phyloP scores from a whole-genome alignment of 2,113 vertebrate species.

The Todiramphus chloris region DNA sequence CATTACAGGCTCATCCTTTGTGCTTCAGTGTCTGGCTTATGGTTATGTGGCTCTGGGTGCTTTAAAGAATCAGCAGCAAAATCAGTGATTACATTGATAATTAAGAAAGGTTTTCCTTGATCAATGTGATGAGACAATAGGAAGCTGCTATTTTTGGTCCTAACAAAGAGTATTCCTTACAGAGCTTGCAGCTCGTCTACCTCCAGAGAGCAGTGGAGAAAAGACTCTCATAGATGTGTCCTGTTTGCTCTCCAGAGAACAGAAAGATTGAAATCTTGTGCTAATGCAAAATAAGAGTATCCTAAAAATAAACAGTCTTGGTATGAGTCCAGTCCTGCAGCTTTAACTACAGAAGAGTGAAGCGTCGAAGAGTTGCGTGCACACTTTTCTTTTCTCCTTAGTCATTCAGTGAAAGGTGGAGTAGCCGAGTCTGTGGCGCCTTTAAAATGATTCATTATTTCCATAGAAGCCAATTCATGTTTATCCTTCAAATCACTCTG shows the following conservation, averaged over 20 bases:
- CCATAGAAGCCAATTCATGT: constrained; percentile 62
- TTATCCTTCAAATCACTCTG: constrained; percentile 51
- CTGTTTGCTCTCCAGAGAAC: neutral
- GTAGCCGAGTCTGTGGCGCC: constrained; percentile 23
- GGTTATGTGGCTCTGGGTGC: neutral
- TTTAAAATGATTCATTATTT: constrained; percentile 67
- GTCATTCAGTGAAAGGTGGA: constrained; percentile 53
- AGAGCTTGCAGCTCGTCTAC: neutral
- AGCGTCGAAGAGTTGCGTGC: neutral
- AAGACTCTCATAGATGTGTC: neutral
- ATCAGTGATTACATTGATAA: neutral
- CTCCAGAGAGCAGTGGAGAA: neutral
- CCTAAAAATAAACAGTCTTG: neutral
- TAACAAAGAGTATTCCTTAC: neutral
- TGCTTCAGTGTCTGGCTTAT: neutral
- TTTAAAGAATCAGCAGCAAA: neutral
- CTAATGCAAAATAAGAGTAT: neutral
- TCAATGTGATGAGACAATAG: neutral
- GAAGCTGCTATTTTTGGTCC: neutral
- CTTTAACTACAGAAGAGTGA: neutral
- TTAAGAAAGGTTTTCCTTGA: neutral
- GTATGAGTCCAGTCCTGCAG: neutral
- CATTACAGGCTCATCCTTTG: neutral
- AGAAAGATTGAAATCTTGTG: neutral
- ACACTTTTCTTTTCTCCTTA: constrained; percentile 16